These are phyloP conservation scores for Polylopha cassiicola DNA, from an alignment of 2,888 invertebrate genomes.

Conservation along the genomic window DNA sequence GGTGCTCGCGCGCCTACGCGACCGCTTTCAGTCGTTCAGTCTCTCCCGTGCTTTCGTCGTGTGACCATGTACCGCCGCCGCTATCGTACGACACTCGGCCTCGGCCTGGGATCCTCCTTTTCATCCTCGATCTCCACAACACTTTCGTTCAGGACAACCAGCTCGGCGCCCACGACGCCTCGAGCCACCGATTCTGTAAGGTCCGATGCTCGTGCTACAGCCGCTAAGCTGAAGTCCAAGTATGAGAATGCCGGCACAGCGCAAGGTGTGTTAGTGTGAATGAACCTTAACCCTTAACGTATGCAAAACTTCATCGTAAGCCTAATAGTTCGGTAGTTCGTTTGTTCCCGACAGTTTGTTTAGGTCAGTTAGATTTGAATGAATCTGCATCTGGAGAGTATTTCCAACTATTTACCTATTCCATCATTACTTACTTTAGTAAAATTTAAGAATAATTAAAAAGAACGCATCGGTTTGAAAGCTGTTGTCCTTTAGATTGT, in stretches of 20 bases:
- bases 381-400: too few species aligned
- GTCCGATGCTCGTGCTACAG: constrained; percentile 67
- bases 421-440: too few species aligned
- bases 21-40: constrained; percentile 41
- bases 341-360: too few species aligned
- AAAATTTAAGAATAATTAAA: too few species aligned
- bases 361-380: too few species aligned
- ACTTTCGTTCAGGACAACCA: constrained; percentile 59
- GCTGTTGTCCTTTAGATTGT: too few species aligned
- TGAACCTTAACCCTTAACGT: constrained; percentile 22
- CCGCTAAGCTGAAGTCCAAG: constrained; percentile 71
- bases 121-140: constrained; percentile 61
- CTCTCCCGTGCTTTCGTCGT: constrained; percentile 44
- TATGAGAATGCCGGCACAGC: constrained; percentile 70
- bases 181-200: constrained; percentile 52
- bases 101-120: constrained; percentile 65
- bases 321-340: too few species aligned
- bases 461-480: too few species aligned
- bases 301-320: too few species aligned
- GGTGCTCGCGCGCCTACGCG: constrained; percentile 58
- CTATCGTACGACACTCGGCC: constrained; percentile 67
- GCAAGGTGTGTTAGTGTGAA: constrained; percentile 57
- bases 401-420: too few species aligned
- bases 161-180: constrained; percentile 39
- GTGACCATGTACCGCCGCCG: constrained; percentile 63